Evolutionary conservation across 2,113 vertebrate genomes (phyloP).

Genomic region (Brachionichthys hirsutus): DNA sequence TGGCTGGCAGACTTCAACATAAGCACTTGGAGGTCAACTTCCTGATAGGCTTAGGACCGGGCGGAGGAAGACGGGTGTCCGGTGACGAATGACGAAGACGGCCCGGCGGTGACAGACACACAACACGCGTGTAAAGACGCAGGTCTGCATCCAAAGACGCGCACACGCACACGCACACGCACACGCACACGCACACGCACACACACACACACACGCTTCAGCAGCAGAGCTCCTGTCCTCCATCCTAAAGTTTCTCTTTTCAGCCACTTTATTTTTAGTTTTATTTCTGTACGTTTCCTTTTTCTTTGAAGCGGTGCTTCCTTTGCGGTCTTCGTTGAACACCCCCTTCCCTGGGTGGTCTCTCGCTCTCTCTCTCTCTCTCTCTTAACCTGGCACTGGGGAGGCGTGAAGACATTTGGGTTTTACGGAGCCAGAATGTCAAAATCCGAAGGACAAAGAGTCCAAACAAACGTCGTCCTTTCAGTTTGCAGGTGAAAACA

Average conservation of each 20-base stretch:
- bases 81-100: background rate
- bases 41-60: constrained; percentile 34
- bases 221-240: constrained; percentile 67
- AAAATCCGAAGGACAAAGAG: no score
- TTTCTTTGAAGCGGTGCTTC: no score
- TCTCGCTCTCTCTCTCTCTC: no score
- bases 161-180: no score
- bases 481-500: no score
- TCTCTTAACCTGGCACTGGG: constrained; percentile 42
- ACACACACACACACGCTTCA: constrained; percentile 19
- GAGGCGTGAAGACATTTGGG: constrained; percentile 31
- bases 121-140: no score
- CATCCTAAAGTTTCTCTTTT: constrained; percentile 36
- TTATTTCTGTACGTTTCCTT: no score
- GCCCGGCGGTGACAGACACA: constrained; percentile 1
- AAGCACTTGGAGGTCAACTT: constrained; percentile 47
- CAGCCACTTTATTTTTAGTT: no score
- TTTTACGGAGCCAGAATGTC: constrained; percentile 30
- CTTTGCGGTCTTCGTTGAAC: constrained; percentile 6
- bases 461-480: constrained; percentile 10
- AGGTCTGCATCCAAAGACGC: no score
- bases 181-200: constrained; percentile 27
- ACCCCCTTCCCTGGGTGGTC: constrained; percentile 51
- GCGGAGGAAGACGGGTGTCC: constrained; percentile 41
- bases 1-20: constrained; percentile 55